A percentile compares a stretch with the other conserved stretches of the same genome.
Evolutionary conservation across 1,140 invertebrate species (phyloP).

Genomic region (Triops cancriformis): DNA sequence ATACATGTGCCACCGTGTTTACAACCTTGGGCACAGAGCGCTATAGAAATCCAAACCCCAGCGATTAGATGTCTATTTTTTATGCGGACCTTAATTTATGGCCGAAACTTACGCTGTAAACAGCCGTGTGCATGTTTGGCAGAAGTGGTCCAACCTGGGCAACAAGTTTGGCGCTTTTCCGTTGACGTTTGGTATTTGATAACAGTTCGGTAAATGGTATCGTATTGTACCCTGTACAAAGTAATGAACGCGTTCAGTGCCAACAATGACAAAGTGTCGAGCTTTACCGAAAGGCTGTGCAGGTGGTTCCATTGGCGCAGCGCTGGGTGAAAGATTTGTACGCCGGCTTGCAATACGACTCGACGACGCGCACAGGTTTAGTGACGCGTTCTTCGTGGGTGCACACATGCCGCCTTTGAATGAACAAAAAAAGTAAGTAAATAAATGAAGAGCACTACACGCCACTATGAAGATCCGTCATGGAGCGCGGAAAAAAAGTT

Average conservation of each 20-base stretch:
- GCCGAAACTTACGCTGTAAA: constrained; percentile 49
- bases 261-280: background rate
- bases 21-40: constrained; percentile 25
- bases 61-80: background rate
- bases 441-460: background rate
- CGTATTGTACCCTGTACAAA: constrained; percentile 43
- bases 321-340: constrained; percentile 44
- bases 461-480: background rate
- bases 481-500: background rate
- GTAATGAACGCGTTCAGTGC: constrained; percentile 28
- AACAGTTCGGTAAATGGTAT: constrained; percentile 44
- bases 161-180: constrained; percentile 45
- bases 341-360: constrained; percentile 45
- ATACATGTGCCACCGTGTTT: constrained; percentile 28
- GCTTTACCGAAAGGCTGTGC: constrained; percentile 41
- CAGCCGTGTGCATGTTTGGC: constrained; percentile 48
- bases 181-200: constrained; percentile 40
- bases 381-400: constrained; percentile 41
- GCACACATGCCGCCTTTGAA: constrained; percentile 46
- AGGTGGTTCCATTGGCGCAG: constrained; percentile 44
- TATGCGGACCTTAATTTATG: background rate
- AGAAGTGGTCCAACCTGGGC: constrained; percentile 52
- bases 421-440: background rate
- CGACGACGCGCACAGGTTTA: constrained; percentile 43
- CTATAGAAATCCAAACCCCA: constrained; percentile 25